Evolutionary conservation across 2,888 invertebrate species (phyloP).

Genomic region (Lasiommata megera): DNA sequence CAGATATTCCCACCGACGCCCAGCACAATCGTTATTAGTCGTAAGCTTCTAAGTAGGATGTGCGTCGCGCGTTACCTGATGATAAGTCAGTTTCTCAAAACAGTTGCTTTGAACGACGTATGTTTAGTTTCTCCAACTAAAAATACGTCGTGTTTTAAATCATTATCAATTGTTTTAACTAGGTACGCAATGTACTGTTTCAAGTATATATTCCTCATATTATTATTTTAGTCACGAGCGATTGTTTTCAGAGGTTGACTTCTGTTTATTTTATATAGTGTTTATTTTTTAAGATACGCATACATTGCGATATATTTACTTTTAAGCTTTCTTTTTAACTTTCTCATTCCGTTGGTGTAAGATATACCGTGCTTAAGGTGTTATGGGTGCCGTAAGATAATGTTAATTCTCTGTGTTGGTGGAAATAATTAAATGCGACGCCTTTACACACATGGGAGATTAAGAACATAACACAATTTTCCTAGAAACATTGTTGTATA

Average conservation of each 20-base stretch:
- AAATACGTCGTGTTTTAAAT: not conserved
- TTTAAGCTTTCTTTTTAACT: conserved; percentile 57
- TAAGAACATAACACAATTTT: conserved; percentile 5
- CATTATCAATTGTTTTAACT: conserved; percentile 11
- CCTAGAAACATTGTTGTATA: conserved; percentile 28
- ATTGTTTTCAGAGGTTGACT: conserved; percentile 42
- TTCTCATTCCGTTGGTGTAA: conserved; percentile 63
- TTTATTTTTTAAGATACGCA: conserved; percentile 40
- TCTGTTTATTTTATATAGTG: conserved; percentile 50
- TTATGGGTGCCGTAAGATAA: conserved; percentile 28
- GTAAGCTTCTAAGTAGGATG: conserved; percentile 60
- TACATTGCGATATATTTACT: conserved; percentile 39
- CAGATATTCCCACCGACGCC: conserved; percentile 73
- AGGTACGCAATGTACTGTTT: conserved; percentile 10
- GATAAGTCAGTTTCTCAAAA: conserved; percentile 46
- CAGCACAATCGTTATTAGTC: conserved; percentile 59
- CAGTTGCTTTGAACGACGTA: conserved; percentile 42
- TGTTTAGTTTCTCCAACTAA: conserved; percentile 4
- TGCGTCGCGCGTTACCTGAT: conserved; percentile 77
- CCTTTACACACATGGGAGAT: conserved; percentile 35
- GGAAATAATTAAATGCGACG: conserved; percentile 23
- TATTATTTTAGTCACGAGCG: conserved; percentile 30
- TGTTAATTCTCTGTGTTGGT: conserved; percentile 23
- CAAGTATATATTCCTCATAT: conserved; percentile 7
- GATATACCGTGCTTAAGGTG: conserved; percentile 30